Percentiles rank a stretch among this genome's conserved stretches.
Conservation (phyloP, 2,113 vertebrate genomes). For the Tympanuchus pallidicinctus region DNA sequence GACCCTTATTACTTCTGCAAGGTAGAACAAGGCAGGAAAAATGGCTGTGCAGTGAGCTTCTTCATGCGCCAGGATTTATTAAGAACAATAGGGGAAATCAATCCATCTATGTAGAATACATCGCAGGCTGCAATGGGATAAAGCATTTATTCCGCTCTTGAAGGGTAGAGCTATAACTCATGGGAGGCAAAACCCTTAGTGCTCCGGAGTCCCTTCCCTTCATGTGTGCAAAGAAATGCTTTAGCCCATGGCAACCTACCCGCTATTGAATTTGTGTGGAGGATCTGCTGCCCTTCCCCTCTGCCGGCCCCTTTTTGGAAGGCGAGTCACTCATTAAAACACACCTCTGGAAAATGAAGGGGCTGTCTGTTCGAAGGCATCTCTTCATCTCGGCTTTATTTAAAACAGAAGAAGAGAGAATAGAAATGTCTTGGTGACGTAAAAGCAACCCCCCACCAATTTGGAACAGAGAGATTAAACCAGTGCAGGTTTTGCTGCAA, state of each 20-base stretch:
- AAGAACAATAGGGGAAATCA: conserved; percentile 74
- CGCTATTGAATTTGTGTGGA: conserved; percentile 72
- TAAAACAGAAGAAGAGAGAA: conserved; percentile 54
- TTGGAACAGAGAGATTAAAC: conserved; percentile 36
- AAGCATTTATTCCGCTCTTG: conserved; percentile 71
- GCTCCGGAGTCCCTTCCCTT: conserved; percentile 64
- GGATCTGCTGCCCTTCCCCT: conserved; percentile 66
- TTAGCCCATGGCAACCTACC: conserved; percentile 69
- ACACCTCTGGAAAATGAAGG: conserved; percentile 71
- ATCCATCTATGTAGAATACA: conserved; percentile 73
- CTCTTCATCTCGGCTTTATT: conserved; percentile 42
- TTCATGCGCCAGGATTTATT: conserved; percentile 68
- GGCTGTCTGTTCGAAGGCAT: conserved; percentile 59
- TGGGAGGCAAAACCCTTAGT: conserved; percentile 70
- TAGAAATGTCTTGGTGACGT: conserved; percentile 40
- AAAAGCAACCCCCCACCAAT: conserved; percentile 42
- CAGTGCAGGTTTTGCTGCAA: conserved; percentile 9
- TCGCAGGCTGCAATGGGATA: conserved; percentile 68
- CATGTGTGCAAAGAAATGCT: conserved; percentile 69
- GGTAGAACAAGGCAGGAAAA: conserved; percentile 72
- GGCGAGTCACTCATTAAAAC: conserved; percentile 67
- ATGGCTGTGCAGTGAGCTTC: conserved; percentile 67
- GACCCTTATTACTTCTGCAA: conserved; percentile 71
- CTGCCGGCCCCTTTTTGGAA: conserved; percentile 69
- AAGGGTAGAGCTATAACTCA: conserved; percentile 75